Evolutionary conservation across 2,113 vertebrate genomes (phyloP).

Genomic region (Nematolebias whitei): DNA sequence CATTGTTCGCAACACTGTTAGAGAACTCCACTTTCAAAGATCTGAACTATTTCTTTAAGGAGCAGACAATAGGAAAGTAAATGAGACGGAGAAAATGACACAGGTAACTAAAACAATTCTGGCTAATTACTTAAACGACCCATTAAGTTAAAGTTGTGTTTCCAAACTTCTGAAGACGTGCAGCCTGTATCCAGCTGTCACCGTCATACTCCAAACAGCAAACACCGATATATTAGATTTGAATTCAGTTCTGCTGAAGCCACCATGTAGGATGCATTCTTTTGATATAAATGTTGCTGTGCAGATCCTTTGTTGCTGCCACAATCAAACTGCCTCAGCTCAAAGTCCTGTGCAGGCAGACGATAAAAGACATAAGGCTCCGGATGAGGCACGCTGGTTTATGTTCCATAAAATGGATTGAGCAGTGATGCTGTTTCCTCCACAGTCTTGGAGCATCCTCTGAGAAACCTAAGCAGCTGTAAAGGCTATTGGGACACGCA

Average conservation of each 20-base stretch:
- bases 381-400: constrained; percentile 61
- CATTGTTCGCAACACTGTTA: no score
- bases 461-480: not conserved
- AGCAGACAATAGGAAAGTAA: not conserved
- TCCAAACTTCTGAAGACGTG: not conserved
- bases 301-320: not conserved
- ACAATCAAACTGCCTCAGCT: not conserved
- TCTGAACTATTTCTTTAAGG: not conserved
- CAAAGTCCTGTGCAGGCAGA: not conserved
- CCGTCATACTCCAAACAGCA: constrained; percentile 9
- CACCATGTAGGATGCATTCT: not conserved
- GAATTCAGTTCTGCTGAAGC: constrained; percentile 6
- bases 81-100: not conserved
- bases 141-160: constrained; percentile 5
- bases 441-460: not conserved
- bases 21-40: no score
- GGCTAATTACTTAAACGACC: constrained; percentile 4
- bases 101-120: constrained; percentile 4
- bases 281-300: not conserved
- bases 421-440: not conserved
- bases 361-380: constrained; percentile 22
- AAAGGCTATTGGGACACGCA: not conserved
- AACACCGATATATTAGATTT: not conserved
- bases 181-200: not conserved
- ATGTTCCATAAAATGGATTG: constrained; percentile 13